phyloP scores from a whole-genome alignment of 2,113 vertebrate species.

The Nycticorax nycticorax region DNA sequence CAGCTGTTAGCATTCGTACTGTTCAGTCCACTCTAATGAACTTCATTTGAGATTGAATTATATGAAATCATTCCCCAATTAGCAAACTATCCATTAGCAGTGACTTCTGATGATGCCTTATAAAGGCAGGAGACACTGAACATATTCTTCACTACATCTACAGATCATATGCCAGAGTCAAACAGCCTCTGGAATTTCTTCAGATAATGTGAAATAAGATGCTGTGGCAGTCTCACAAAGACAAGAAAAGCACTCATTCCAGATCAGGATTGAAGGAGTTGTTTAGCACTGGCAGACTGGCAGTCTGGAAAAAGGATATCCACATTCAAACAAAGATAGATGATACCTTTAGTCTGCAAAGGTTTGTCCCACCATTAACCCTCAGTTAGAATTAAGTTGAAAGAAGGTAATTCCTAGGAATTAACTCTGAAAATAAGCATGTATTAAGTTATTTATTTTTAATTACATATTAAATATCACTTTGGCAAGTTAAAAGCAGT shows the following conservation, averaged over 20 bases:
- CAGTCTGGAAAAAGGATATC: neutral
- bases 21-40: neutral
- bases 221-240: neutral
- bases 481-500: neutral
- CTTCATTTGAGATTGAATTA: neutral
- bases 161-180: neutral
- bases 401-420: neutral
- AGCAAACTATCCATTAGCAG: neutral
- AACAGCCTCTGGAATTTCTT: neutral
- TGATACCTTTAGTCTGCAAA: neutral
- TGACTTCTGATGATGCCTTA: neutral
- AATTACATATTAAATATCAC: neutral
- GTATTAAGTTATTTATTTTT: neutral
- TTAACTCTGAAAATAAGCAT: neutral
- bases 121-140: neutral
- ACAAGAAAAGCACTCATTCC: neutral
- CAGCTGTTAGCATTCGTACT: neutral
- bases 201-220: neutral
- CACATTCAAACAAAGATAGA: neutral
- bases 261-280: neutral
- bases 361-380: neutral
- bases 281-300: neutral
- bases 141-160: neutral
- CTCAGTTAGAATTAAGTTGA: neutral
- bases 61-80: neutral